A percentile compares a stretch with the other conserved stretches of the same genome.
Conservation (phyloP, 2,888 invertebrate genomes). For the Chelonus formosanus region DNA sequence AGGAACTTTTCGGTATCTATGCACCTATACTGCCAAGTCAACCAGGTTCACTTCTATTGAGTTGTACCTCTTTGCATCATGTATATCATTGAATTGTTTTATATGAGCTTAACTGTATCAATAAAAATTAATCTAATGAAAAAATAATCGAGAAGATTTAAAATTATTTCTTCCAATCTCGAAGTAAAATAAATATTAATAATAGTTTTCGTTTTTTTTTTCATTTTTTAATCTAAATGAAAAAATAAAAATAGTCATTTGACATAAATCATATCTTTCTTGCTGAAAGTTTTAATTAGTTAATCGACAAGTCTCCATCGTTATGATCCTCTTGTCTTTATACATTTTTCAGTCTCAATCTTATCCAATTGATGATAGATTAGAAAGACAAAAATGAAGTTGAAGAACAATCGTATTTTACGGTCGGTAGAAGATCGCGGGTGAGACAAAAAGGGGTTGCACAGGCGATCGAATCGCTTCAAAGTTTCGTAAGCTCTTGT, state of each 20-base stretch:
- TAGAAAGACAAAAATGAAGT: constrained; percentile 20
- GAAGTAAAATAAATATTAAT: no score
- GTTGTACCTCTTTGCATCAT: constrained; percentile 1
- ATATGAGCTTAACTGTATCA: no score
- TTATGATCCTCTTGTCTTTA: background rate
- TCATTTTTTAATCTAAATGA: no score
- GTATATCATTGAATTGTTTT: background rate
- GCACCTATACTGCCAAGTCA: constrained; percentile 16
- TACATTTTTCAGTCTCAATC: background rate
- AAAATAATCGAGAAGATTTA: no score
- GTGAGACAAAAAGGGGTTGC: constrained; percentile 39
- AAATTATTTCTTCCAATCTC: no score
- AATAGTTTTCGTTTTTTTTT: no score
- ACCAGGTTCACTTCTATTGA: constrained; percentile 42
- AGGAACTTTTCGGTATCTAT: constrained; percentile 53
- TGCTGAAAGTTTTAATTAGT: constrained; percentile 7
- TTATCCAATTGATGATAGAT: constrained; percentile 1
- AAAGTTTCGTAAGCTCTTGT: constrained; percentile 37
- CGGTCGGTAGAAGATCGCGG: constrained; percentile 37
- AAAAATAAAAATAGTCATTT: no score
- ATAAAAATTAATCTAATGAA: no score
- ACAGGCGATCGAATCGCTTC: constrained; percentile 45
- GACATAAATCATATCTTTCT: background rate
- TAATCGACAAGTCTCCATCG: background rate
- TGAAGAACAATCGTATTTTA: constrained; percentile 40